Base-by-base conservation (phyloP, 1,140 invertebrate species). In the Drosophila persimilis region DNA sequence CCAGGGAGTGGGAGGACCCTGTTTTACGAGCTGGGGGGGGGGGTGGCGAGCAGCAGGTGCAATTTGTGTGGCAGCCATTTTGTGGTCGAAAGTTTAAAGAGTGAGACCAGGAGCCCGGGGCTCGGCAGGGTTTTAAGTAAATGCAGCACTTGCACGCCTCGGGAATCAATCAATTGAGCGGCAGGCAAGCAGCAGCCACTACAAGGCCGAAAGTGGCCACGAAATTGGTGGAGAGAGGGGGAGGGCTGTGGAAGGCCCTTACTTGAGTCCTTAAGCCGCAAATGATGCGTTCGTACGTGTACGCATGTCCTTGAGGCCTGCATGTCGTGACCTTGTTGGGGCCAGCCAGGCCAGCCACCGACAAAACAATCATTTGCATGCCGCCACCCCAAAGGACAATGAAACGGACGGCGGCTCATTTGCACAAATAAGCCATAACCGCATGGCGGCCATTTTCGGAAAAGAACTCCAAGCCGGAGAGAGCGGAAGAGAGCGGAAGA, bases 351-450 rank as follows among this genome's bases (percentile, higher is more conserved):
- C 48, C 57, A 60, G 63, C 41, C 71, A 74, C 26, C 58, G 60
- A 60, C 57, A 75, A 81, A 73, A 81, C 52, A 77, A 78, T 77
- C 71, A 83, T 86, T 86, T 86, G 83, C 83, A 86, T 86, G 75
- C 73, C 52, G 26, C 62, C 74, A 60, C 57, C 71, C 65, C 61
- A 69, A 62, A 62, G 80, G 83, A 83, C 78, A 73, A 83, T 86
- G 77, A 58, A 86, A 88, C 78, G 83, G 67, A 73, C 74, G 78
- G 64, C 83, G 72, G 71, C 83, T 86, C 83, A 86, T 86, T 86
- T 86, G 71, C 83, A 86, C 83, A 86, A 86, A 86, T 75, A 88
- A 88, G 74, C 83, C 83, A 86, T 86, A 88, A 85, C 77, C 81
- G 73, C 58, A 61, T 67, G 64, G 39, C 61, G 60, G 59, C 63